A percentile compares a stretch with the other conserved stretches of the same genome.
Conservation (phyloP, 1,140 invertebrate species). For the Stenopsyche tienmushanensis region DNA sequence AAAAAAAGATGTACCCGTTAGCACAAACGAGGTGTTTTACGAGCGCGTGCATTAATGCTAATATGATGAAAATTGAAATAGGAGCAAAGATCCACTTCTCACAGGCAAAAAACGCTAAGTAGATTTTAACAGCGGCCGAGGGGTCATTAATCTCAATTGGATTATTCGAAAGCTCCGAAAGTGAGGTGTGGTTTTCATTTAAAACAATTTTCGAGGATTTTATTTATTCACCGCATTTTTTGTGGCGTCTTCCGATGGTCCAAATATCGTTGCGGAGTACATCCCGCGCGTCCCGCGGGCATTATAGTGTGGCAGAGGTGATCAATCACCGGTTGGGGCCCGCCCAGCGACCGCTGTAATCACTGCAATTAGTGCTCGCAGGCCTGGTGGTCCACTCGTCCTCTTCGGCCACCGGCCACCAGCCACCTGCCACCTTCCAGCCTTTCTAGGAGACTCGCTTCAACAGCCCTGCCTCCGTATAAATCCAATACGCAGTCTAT, state of each 20-base stretch:
- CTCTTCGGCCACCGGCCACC: slow-evolving; percentile 41
- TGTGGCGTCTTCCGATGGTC: no score
- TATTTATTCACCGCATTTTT: not conserved
- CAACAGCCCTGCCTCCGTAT: not conserved
- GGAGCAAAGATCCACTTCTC: no score
- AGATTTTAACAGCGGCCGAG: not conserved
- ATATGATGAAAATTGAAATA: no score
- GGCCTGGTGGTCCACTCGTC: slow-evolving; percentile 45
- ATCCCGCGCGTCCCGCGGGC: slow-evolving; percentile 6
- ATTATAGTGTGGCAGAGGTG: slow-evolving; percentile 12
- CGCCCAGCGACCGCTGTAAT: slow-evolving; percentile 46
- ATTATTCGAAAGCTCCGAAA: not conserved
- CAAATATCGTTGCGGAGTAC: not conserved
- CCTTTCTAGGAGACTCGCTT: not conserved
- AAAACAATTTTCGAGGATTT: slow-evolving; percentile 24
- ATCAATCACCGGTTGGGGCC: slow-evolving; percentile 26
- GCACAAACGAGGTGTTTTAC: no score
- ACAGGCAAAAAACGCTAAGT: not conserved
- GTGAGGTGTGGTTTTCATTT: slow-evolving; percentile 23
- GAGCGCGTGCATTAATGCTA: no score
- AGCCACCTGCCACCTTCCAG: slow-evolving; percentile 43
- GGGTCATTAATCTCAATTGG: slow-evolving; percentile 18
- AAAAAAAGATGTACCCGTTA: no score
- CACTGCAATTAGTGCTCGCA: slow-evolving; percentile 46
- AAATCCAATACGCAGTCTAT: not conserved